Evolutionary conservation across 1,140 invertebrate species (phyloP), one percentile per base, ranked within the genome.

Genomic region (Drosophila nebulosa): DNA sequence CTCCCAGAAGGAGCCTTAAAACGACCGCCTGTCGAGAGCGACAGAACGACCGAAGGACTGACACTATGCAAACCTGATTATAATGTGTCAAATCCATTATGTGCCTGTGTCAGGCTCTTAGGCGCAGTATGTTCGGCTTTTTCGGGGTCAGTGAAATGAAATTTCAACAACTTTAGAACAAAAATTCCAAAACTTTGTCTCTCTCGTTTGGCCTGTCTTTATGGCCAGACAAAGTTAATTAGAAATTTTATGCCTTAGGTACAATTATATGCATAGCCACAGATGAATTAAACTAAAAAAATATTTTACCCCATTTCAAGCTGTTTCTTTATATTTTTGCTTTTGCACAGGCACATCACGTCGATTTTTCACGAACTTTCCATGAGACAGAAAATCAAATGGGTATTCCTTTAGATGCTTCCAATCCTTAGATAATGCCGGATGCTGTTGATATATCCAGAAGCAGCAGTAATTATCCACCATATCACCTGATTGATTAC

Each of bases 31-130:
- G 35, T 3, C 35, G 57, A 30, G 57, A 42, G 21, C 4, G 9
- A 59, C 50, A 26, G 35, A 42, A 16, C 7, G 70, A 32, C 69
- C 27, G 53, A 60, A 55, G 60, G 63, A 66, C 66, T 70, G 73
- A 64, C 64, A 80, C 73, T 78, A 72, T 89, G 73, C 79, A 75
- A 85, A 79, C 75, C 89, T 89, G 84, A 90, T 90, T 90, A 89
- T 90, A 90, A 90, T 90, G 88, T 90, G 88, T 90, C 88, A 90
- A 90, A 88, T 90, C 69, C 83, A 84, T 90, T 84, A 88, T 84
- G 77, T 80, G 70, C 74, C 39, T 46, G 39, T 90, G 88, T 84
- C 81, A 76, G 77, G 62, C 72, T 86, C 86, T 88, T 75, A 56
- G 78, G 74, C 72, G 50, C 74, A 74, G 67, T 67, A 30, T 21